Evolutionary conservation across 37 sponge, comb jelly and placozoan species (phyloP), one percentile per base, ranked within the genome.

Genomic region (Amphimedon queenslandica): DNA sequence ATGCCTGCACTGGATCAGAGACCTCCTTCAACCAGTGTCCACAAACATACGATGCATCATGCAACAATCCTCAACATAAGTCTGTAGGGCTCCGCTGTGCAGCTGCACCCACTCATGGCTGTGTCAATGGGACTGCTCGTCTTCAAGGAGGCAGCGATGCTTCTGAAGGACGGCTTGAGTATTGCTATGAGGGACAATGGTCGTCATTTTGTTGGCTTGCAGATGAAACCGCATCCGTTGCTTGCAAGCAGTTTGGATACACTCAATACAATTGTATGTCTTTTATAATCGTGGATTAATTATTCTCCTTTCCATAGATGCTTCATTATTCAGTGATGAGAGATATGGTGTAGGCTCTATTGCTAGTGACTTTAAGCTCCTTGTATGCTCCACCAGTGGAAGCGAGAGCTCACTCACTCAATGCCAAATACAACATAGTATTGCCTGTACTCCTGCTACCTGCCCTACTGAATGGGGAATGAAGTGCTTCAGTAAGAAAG

Each of bases 171-270:
- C 8, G 61, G 21, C 27, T 60, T 6, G 61, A 60, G 28, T 60
- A 60, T n/a, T 60, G 61, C 21, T 60, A 60, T n/a, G 27, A 60
- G 5, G 27, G 28, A 25, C 61, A 60, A 11, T 60, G 61, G 61
- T 25, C 61, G 8, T 25, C 61, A 60, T 60, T 60, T n/a, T 60
- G 61, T 60, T 6, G 5, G 8, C 61, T 60, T 25, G 24, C 5
- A 25, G 21, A 11, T 25, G 27, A 60, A 60, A 25, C 8, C 5
- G 61, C 61, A 25, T n/a, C 61, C 23, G 61, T 60, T 5, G 28
- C 28, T 60, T 60, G 61, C 21, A 60, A 60, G 21, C 28, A 11
- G 21, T 6, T 25, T 6, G 61, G 61, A 25, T n/a, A 60, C 21
- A 11, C 28, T n/a, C 61, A 60, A 6, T 60, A 60, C 27, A 60